These are phyloP conservation scores for Drosophila obscura DNA, from an alignment of 1,140 invertebrate genomes.

Conservation along the genomic window DNA sequence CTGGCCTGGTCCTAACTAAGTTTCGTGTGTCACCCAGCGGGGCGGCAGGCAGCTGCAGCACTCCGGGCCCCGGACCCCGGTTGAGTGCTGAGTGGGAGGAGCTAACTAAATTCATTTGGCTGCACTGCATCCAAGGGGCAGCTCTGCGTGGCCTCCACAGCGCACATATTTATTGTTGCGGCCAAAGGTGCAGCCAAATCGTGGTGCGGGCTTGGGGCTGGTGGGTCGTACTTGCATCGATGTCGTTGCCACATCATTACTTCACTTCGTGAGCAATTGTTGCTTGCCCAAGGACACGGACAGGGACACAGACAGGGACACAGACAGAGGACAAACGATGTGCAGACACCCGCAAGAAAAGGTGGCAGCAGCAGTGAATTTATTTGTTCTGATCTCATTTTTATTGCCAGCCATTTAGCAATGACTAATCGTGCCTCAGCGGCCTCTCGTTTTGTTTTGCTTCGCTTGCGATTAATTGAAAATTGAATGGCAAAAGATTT, in stretches of 20 bases:
- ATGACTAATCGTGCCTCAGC: slow-evolving; percentile 28
- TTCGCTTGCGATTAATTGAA: slow-evolving; percentile 26
- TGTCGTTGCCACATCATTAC: slow-evolving; percentile 64
- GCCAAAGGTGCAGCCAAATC: slow-evolving; percentile 51
- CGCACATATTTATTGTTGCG: slow-evolving; percentile 48
- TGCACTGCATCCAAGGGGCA: slow-evolving; percentile 33
- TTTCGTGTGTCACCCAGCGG: too few species aligned
- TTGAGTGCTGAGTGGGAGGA: slow-evolving; percentile 11
- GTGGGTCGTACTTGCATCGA: slow-evolving; percentile 30
- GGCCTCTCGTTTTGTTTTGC: too few species aligned
- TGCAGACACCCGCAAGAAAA: slow-evolving; percentile 8
- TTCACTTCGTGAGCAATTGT: slow-evolving; percentile 60
- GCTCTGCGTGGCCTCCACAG: slow-evolving; percentile 1
- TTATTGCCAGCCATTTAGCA: slow-evolving; percentile 63
- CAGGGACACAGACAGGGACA: slow-evolving; percentile 3
- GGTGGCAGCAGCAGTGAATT: slow-evolving; percentile 29
- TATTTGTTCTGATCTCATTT: slow-evolving; percentile 62
- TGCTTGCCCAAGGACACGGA: slow-evolving; percentile 49
- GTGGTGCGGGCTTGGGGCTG: background rate
- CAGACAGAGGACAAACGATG: slow-evolving; percentile 15
- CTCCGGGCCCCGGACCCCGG: background rate
- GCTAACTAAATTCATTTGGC: slow-evolving; percentile 62
- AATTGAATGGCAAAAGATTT: slow-evolving; percentile 42
- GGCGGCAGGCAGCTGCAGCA: too few species aligned
- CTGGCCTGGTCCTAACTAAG: too few species aligned